phyloP scores from a whole-genome alignment of 2,113 vertebrate genomes.

The Loxodonta africana region DNA sequence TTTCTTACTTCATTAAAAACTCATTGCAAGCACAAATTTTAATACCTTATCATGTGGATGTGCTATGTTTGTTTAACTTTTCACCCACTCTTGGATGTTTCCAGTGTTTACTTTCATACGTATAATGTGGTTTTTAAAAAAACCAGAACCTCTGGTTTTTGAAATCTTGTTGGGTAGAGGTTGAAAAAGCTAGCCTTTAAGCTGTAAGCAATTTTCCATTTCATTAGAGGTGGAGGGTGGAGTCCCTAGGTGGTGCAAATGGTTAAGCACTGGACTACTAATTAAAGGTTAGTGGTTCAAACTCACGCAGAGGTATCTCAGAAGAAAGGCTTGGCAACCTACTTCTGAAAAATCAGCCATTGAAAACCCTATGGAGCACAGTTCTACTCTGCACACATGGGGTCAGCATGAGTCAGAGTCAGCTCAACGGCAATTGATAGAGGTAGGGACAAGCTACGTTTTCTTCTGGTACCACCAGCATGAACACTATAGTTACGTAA shows the following conservation, averaged over 20 bases:
- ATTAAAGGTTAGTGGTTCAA: too few species aligned
- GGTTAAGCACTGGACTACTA: too few species aligned
- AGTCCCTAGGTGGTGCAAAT: too few species aligned
- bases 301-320: too few species aligned
- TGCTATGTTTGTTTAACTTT: neutral
- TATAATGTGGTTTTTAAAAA: neutral
- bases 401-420: too few species aligned
- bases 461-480: neutral
- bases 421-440: neutral
- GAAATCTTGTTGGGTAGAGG: slow-evolving; percentile 14
- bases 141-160: slow-evolving; percentile 6
- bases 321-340: too few species aligned
- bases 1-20: slow-evolving; percentile 44
- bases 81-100: neutral
- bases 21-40: neutral
- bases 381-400: too few species aligned
- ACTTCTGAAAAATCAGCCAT: too few species aligned
- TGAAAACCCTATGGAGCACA: too few species aligned
- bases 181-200: neutral
- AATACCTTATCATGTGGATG: neutral
- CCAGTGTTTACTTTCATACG: neutral
- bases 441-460: neutral
- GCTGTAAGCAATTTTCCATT: neutral
- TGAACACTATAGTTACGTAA: neutral
- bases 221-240: neutral